phyloP scores from a whole-genome alignment of 1,140 invertebrate species.

The Diploscapter pachys region DNA sequence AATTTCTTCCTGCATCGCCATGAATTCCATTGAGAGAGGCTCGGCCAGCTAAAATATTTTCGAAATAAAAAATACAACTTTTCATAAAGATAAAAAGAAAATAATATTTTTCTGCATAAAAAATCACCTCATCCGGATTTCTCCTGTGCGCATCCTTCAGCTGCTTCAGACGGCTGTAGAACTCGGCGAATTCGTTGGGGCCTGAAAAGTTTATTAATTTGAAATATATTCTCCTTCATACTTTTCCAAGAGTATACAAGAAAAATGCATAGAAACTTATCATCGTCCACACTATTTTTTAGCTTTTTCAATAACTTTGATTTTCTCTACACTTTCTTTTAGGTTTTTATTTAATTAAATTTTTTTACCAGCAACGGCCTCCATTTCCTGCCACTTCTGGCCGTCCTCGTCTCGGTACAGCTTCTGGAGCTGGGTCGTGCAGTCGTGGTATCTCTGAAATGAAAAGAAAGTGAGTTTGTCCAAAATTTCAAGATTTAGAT shows the following conservation, averaged over 20 bases:
- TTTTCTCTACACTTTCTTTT: no score
- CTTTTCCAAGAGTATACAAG: no score
- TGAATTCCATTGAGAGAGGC: constrained; percentile 46
- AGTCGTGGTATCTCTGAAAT: constrained; percentile 75
- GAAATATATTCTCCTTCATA: no score
- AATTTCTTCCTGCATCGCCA: constrained; percentile 52
- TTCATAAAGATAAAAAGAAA: background rate
- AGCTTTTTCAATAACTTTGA: no score
- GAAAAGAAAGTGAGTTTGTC: no score
- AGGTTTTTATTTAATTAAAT: no score
- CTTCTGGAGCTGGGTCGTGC: constrained; percentile 78
- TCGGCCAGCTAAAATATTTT: constrained; percentile 60
- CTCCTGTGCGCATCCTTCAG: constrained; percentile 94
- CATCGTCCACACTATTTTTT: no score
- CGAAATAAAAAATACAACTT: no score
- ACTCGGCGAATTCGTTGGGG: constrained; percentile 96
- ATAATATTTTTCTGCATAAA: background rate
- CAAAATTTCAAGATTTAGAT: background rate
- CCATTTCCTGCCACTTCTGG: constrained; percentile 78
- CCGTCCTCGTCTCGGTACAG: constrained; percentile 95
- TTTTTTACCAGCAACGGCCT: constrained; percentile 75
- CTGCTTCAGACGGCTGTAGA: constrained; percentile 84
- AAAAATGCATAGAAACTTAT: no score
- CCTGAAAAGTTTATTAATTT: no score
- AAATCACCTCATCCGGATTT: constrained; percentile 79